phyloP scores from a whole-genome alignment of 1,140 invertebrate genomes.

The Parasteatoda tepidariorum region DNA sequence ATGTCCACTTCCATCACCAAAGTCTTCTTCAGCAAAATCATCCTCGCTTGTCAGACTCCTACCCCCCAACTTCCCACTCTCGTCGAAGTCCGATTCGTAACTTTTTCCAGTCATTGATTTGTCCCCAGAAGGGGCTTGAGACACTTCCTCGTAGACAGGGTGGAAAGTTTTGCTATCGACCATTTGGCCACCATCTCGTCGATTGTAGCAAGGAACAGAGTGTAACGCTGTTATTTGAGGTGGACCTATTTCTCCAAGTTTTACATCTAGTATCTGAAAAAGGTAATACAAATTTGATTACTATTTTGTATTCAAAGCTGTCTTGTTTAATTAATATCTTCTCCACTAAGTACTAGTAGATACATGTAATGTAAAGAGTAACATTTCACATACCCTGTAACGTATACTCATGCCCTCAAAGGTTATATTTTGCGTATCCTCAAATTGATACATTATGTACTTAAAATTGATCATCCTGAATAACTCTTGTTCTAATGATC shows the following conservation, averaged over 20 bases:
- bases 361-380: no score
- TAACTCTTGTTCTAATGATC: no score
- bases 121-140: slow-evolving; percentile 36
- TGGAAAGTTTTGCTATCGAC: slow-evolving; percentile 40
- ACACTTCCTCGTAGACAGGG: slow-evolving; percentile 62
- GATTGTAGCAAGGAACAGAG: slow-evolving; percentile 8
- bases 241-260: slow-evolving; percentile 58
- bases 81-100: slow-evolving; percentile 47
- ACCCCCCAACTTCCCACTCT: slow-evolving; percentile 27
- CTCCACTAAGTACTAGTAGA: no score
- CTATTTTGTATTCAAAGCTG: not conserved
- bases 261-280: slow-evolving; percentile 61
- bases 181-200: not conserved
- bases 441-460: no score
- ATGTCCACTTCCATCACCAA: slow-evolving; percentile 29
- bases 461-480: no score
- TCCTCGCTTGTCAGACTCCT: slow-evolving; percentile 57
- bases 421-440: no score
- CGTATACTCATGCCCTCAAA: no score
- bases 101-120: slow-evolving; percentile 1
- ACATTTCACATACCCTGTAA: no score
- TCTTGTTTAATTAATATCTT: no score
- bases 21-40: slow-evolving; percentile 61
- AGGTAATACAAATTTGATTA: slow-evolving; percentile 18
- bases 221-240: slow-evolving; percentile 55